A percentile compares a stretch with the other conserved stretches of the same genome.
phyloP scores from a whole-genome alignment of 2,797 vertebrate species.

The Lepidocolaptes lacrymiger region DNA sequence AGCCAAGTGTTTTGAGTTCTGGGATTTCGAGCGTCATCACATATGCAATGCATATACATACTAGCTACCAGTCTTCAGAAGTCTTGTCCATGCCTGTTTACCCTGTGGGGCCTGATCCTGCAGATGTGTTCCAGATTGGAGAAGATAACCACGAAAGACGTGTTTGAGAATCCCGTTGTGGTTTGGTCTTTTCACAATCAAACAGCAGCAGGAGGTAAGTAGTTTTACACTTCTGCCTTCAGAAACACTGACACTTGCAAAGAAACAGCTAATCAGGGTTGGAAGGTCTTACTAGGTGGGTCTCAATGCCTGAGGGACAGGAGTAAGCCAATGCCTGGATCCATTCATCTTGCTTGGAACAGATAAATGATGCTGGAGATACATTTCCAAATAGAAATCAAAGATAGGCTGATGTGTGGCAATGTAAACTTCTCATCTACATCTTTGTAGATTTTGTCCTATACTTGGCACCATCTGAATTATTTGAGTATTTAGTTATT shows the following conservation, averaged over 20 bases:
- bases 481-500: neutral
- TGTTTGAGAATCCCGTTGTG: neutral
- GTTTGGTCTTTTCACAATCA: neutral
- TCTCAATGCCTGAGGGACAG: neutral
- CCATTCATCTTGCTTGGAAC: neutral
- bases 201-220: neutral
- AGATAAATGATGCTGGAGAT: neutral
- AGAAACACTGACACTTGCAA: neutral
- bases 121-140: neutral
- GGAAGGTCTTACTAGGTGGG: neutral
- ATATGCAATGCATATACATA: no score
- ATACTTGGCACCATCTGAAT: neutral
- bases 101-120: neutral
- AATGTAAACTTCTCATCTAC: neutral
- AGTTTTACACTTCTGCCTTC: neutral
- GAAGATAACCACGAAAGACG: neutral
- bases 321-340: neutral
- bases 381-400: neutral
- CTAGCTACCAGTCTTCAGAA: neutral
- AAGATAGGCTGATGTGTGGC: rapidly evolving
- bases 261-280: neutral
- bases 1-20: neutral
- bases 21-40: neutral
- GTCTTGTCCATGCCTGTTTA: neutral
- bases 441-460: neutral